A percentile compares a stretch with the other conserved stretches of the same genome.
Evolutionary conservation across 2,888 invertebrate genomes (phyloP).

Genomic region (Campaea margaritaria): DNA sequence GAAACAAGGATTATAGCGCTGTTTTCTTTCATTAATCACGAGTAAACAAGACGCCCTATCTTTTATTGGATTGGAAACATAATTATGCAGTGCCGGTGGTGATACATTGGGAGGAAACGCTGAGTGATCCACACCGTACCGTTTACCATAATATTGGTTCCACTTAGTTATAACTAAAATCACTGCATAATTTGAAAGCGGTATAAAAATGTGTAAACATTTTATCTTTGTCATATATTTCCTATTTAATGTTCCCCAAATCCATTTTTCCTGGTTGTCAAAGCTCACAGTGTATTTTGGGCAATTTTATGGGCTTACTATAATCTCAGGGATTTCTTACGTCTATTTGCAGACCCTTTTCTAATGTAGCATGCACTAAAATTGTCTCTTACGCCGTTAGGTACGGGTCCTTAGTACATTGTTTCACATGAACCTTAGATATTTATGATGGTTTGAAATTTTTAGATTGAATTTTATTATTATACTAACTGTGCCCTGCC

Average conservation of each 20-base stretch:
- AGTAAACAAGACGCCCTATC: constrained; percentile 27
- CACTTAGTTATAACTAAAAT: background rate
- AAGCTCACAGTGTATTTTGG: constrained; percentile 42
- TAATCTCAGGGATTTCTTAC: constrained; percentile 32
- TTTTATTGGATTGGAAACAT: constrained; percentile 62
- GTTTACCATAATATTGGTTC: background rate
- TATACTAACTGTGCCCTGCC: too few relatives aligned
- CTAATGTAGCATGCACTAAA: constrained; percentile 59
- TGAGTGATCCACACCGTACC: too few relatives aligned
- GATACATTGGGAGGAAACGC: too few relatives aligned
- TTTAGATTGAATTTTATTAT: too few relatives aligned
- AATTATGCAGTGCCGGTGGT: too few relatives aligned
- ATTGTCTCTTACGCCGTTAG: constrained; percentile 57
- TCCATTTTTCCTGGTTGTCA: constrained; percentile 10
- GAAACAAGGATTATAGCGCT: constrained; percentile 15
- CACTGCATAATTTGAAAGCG: background rate
- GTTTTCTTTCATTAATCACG: constrained; percentile 3
- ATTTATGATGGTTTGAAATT: constrained; percentile 53
- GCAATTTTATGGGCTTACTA: constrained; percentile 22
- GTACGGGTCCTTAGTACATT: constrained; percentile 43
- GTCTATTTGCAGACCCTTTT: constrained; percentile 40
- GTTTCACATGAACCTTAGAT: constrained; percentile 51
- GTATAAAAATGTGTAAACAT: background rate
- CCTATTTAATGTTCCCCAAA: background rate
- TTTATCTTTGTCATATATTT: background rate